Conservation (phyloP, 2,797 vertebrate species). For the Agapornis canus region DNA sequence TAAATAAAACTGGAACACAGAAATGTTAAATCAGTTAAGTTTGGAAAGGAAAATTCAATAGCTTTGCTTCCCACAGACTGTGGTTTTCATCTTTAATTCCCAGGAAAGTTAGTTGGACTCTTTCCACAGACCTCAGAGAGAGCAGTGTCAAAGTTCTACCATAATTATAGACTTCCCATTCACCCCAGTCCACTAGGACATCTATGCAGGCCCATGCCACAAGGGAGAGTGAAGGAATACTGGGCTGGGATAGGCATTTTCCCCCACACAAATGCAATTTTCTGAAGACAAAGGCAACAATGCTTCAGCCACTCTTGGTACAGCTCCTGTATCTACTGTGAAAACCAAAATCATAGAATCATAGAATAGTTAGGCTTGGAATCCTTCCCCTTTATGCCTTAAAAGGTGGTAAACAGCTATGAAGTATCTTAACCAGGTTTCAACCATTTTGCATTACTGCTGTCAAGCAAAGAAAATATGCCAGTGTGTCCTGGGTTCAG, state of each 20-base stretch:
- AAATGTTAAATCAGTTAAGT: conserved; percentile 18
- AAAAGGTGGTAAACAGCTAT: background rate
- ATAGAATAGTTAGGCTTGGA: no score
- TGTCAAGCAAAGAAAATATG: background rate
- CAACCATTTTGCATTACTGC: background rate
- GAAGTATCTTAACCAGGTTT: background rate
- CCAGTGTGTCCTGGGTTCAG: no score
- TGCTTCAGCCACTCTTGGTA: background rate
- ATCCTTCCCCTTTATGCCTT: background rate
- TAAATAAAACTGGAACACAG: conserved; percentile 1
- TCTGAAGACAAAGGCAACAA: background rate
- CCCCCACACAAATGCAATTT: accelerated
- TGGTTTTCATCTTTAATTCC: background rate
- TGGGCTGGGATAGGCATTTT: background rate
- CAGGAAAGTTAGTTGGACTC: background rate
- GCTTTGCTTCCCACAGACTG: background rate
- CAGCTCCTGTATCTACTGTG: background rate
- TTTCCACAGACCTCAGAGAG: background rate
- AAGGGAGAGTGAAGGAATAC: background rate
- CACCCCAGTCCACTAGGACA: background rate
- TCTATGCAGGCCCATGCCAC: background rate
- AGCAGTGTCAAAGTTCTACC: background rate
- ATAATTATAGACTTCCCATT: background rate
- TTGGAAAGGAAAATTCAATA: background rate
- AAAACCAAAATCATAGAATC: background rate